These are phyloP conservation scores for Aldrovandia affinis DNA, from an alignment of 2,797 vertebrate species.

Conservation along the genomic window DNA sequence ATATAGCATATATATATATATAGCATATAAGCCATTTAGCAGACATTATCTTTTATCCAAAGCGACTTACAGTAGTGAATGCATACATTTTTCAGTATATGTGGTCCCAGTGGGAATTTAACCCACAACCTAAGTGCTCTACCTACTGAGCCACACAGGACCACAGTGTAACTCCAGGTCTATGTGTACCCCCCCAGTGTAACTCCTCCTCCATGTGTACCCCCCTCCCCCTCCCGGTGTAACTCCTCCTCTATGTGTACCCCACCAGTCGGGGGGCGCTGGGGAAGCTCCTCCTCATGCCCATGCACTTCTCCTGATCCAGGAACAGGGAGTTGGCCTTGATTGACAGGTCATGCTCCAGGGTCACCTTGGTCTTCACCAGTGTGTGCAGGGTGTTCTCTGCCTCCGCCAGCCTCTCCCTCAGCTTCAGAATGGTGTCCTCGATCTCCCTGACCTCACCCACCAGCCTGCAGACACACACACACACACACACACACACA, in stretches of 20 bases:
- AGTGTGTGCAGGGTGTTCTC: slow-evolving; percentile 84
- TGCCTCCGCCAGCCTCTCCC: slow-evolving; percentile 82
- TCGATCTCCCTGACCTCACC: slow-evolving; percentile 86
- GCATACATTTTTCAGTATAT: no score
- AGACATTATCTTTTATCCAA: no score
- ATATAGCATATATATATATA: background rate
- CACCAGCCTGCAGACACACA: slow-evolving; percentile 75
- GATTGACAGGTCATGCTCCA: slow-evolving; percentile 88
- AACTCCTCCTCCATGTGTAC: slow-evolving; percentile 52
- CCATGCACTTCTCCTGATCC: slow-evolving; percentile 94
- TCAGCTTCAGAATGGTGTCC: slow-evolving; percentile 82
- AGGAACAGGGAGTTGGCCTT: slow-evolving; percentile 92
- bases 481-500: background rate
- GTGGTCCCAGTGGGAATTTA: background rate
- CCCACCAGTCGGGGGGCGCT: slow-evolving; percentile 83
- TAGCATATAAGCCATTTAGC: no score
- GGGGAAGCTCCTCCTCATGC: slow-evolving; percentile 88
- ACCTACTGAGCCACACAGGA: no score
- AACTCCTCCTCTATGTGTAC: slow-evolving; percentile 67
- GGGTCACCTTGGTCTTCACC: slow-evolving; percentile 79
- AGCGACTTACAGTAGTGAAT: no score
- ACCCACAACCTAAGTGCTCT: background rate
- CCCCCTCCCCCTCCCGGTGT: background rate
- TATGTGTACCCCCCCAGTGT: background rate
- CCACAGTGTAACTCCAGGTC: background rate